phyloP scores from a whole-genome alignment of 1,140 invertebrate species.

The Drosophila burlai region DNA sequence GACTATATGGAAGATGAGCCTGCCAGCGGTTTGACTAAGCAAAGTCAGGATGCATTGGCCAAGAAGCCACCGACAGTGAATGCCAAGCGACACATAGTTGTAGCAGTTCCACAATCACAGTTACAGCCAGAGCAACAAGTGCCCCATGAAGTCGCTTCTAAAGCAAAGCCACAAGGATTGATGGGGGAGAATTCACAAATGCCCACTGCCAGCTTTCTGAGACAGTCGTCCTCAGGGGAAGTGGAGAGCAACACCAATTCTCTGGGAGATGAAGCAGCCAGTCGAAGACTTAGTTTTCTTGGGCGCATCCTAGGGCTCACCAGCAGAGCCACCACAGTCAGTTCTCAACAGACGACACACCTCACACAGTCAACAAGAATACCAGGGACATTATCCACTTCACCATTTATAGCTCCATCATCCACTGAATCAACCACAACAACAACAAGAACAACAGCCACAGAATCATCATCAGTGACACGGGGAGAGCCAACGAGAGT shows the following conservation, averaged over 20 bases:
- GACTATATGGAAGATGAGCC: conserved; percentile 59
- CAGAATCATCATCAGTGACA: conserved; percentile 1
- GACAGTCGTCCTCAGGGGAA: background rate
- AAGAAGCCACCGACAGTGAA: background rate
- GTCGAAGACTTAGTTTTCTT: background rate
- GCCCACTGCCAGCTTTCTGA: conserved; percentile 2
- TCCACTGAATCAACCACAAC: background rate
- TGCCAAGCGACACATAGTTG: conserved; percentile 22
- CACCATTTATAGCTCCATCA: background rate
- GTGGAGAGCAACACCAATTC: background rate
- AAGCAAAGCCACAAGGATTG: background rate
- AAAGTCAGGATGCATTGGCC: background rate
- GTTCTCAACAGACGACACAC: background rate
- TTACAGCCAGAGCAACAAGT: background rate
- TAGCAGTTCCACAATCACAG: background rate
- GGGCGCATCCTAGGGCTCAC: background rate
- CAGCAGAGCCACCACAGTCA: conserved; percentile 3
- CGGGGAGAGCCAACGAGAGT: background rate
- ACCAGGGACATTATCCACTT: background rate
- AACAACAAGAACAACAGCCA: conserved; percentile 25
- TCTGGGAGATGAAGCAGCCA: background rate
- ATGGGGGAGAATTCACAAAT: background rate
- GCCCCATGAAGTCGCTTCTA: background rate
- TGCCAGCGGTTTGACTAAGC: conserved; percentile 9
- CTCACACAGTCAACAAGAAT: background rate